phyloP scores from a whole-genome alignment of 53 echinoderm and acorn worm species.

The Echinarachnius parma region DNA sequence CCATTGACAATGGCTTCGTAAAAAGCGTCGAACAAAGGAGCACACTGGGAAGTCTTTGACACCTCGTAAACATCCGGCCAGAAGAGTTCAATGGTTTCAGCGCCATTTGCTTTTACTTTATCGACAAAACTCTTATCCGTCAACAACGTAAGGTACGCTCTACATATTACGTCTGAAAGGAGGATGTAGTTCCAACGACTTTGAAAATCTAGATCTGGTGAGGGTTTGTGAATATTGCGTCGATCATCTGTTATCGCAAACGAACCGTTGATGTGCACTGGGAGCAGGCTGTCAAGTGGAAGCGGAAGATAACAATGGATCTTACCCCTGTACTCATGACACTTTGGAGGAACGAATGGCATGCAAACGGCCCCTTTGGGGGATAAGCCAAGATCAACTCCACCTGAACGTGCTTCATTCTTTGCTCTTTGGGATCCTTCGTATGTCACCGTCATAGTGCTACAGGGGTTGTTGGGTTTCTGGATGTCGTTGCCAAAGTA shows the following conservation, averaged over 20 bases:
- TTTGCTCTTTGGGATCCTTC: neutral
- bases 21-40: slow-evolving; percentile 35
- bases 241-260: slow-evolving; percentile 50
- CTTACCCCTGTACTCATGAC: neutral
- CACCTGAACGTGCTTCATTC: slow-evolving; percentile 1
- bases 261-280: slow-evolving; percentile 49
- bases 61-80: slow-evolving; percentile 49
- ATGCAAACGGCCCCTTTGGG: slow-evolving; percentile 32
- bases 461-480: neutral
- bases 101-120: neutral
- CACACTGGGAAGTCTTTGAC: slow-evolving; percentile 24
- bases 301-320: slow-evolving; percentile 59
- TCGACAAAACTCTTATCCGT: neutral
- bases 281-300: slow-evolving; percentile 37
- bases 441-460: neutral
- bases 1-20: slow-evolving; percentile 37
- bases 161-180: slow-evolving; percentile 30
- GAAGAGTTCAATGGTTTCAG: slow-evolving; percentile 2
- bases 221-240: too few relatives aligned
- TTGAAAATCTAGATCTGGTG: too few relatives aligned
- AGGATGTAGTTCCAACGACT: slow-evolving; percentile 52
- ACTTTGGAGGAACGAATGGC: neutral
- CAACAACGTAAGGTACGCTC: slow-evolving; percentile 45
- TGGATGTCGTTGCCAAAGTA: neutral
- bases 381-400: slow-evolving; percentile 13